Evolutionary conservation across 2,797 vertebrate genomes (phyloP).

Genomic region (Rhodeus uyekii): DNA sequence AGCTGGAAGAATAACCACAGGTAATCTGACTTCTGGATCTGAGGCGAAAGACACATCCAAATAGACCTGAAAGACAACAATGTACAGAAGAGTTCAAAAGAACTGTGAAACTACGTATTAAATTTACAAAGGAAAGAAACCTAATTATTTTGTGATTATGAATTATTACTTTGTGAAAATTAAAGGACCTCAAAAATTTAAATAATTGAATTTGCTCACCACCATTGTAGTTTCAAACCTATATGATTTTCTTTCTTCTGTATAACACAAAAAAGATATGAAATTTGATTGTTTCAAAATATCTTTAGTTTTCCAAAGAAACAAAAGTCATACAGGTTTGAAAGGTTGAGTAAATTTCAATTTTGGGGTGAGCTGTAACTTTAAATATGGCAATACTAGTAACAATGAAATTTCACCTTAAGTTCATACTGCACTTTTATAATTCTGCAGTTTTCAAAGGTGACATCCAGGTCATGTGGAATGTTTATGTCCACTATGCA

Average conservation of each 20-base stretch:
- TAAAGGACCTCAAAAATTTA: background rate
- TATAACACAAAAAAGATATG: background rate
- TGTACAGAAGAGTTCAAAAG: constrained; percentile 4
- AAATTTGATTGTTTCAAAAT: background rate
- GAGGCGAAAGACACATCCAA: no score
- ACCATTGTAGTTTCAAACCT: background rate
- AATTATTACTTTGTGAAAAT: no score
- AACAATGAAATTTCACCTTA: constrained; percentile 74
- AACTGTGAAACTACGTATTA: background rate
- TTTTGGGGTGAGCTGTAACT: background rate
- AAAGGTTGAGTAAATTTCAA: background rate
- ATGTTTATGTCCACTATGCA: constrained; percentile 81
- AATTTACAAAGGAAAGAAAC: background rate
- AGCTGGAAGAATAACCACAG: no score
- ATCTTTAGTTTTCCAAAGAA: background rate
- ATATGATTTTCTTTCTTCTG: background rate
- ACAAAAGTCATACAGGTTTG: background rate
- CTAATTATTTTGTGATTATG: no score
- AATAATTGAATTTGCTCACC: background rate
- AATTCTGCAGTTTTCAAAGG: constrained; percentile 86
- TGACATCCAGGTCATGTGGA: constrained; percentile 71
- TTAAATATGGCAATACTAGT: constrained; percentile 31
- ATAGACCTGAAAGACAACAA: no score
- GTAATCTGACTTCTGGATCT: no score
- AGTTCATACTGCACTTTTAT: constrained; percentile 86